Percentiles rank a stretch among this genome's conserved stretches.
These are phyloP conservation scores for Pipistrellus kuhlii DNA, from an alignment of 2,797 vertebrate species.

Conservation along the genomic window DNA sequence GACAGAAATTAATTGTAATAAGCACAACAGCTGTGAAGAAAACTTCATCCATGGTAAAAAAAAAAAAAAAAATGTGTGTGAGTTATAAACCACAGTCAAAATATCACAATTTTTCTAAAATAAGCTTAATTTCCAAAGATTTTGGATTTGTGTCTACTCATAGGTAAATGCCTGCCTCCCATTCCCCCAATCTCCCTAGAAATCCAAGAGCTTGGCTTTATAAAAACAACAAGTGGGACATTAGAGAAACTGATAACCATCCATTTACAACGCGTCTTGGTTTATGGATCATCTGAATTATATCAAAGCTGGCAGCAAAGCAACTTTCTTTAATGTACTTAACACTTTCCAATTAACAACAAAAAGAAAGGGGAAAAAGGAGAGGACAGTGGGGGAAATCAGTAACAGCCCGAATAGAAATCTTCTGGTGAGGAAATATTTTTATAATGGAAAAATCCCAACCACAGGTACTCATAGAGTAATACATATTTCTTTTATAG, in stretches of 20 bases:
- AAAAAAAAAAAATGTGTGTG: conserved; percentile 36
- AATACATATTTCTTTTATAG: neutral
- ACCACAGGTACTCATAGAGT: neutral
- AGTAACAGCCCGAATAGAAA: neutral
- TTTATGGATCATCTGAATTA: conserved; percentile 13
- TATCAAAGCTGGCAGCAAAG: conserved; percentile 1
- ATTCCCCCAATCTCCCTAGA: neutral
- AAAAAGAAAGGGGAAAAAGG: neutral
- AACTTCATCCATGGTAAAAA: conserved; percentile 1
- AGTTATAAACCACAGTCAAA: neutral
- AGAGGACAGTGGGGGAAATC: neutral
- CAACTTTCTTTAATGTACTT: neutral
- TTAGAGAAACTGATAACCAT: neutral
- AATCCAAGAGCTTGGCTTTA: neutral
- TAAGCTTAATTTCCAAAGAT: neutral
- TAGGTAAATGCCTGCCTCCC: neutral
- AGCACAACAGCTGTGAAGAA: neutral
- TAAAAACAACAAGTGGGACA: neutral
- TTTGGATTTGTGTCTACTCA: neutral
- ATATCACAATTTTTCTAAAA: conserved; percentile 12
- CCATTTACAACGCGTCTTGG: neutral
- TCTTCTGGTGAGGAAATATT: neutral
- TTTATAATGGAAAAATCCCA: conserved; percentile 25
- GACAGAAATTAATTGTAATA: conserved; percentile 30
- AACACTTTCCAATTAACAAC: neutral